These are phyloP conservation scores for Camelus bactrianus DNA, from an alignment of 2,113 vertebrate genomes.

Conservation along the genomic window DNA sequence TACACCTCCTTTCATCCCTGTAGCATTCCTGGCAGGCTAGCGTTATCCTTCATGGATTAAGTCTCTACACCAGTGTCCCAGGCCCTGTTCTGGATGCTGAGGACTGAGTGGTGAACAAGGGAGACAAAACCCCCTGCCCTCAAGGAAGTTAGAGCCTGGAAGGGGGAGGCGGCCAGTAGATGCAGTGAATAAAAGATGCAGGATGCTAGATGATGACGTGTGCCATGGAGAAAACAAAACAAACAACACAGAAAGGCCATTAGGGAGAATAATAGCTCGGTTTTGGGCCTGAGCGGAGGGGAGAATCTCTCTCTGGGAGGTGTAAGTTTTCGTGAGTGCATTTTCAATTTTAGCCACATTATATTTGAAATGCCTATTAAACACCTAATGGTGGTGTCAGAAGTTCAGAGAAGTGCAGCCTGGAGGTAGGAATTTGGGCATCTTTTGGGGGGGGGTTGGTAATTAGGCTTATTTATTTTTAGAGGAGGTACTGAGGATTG, in stretches of 20 bases:
- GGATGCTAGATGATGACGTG: neutral
- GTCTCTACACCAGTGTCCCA: neutral
- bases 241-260: neutral
- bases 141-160: neutral
- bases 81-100: neutral
- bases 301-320: neutral
- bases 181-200: neutral
- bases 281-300: neutral
- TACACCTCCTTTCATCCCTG: neutral
- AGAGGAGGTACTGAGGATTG: no score
- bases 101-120: neutral
- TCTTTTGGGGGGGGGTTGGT: no score
- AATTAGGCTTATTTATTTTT: no score
- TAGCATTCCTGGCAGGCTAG: neutral
- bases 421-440: neutral
- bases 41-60: fast-evolving
- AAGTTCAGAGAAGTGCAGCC: neutral
- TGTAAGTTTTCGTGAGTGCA: fast-evolving
- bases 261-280: neutral
- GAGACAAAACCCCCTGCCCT: neutral
- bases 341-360: fast-evolving
- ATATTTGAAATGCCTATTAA: neutral
- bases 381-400: neutral
- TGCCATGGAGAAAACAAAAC: neutral
- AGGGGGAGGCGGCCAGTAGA: neutral